phyloP scores from a whole-genome alignment of 1,140 invertebrate genomes.

The Cotesia typhae region DNA sequence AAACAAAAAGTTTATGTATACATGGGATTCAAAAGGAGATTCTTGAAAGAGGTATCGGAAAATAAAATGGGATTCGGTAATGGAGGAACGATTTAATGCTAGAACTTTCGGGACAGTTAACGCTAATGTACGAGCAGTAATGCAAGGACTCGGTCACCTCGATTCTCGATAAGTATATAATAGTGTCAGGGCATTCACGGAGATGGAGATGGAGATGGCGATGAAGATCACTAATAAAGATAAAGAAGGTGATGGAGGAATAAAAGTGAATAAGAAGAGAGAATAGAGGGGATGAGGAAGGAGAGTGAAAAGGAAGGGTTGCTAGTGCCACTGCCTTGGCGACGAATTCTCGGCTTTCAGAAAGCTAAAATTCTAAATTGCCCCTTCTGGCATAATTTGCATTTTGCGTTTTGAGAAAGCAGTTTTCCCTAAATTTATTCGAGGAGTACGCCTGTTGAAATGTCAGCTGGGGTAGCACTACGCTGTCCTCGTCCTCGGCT shows the following conservation, averaged over 20 bases:
- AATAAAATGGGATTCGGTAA: constrained; percentile 5
- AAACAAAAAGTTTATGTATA: constrained; percentile 12
- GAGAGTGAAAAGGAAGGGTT: constrained; percentile 15
- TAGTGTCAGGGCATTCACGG: too few relatives aligned
- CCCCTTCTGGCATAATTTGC: constrained; percentile 49
- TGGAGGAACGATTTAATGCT: constrained; percentile 42
- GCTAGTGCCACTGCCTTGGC: background rate
- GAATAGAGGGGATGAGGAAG: background rate
- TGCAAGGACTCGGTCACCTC: constrained; percentile 15
- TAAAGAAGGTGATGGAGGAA: constrained; percentile 1
- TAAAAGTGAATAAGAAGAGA: background rate
- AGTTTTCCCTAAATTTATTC: constrained; percentile 53
- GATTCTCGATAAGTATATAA: background rate
- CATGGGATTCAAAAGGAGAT: background rate
- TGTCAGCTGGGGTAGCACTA: background rate
- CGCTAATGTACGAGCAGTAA: constrained; percentile 35
- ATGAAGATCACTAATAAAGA: background rate
- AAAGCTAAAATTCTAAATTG: constrained; percentile 58
- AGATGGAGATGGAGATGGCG: background rate
- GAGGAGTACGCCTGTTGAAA: constrained; percentile 23
- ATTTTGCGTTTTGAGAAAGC: constrained; percentile 49
- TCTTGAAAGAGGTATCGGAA: constrained; percentile 2
- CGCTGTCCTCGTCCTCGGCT: background rate
- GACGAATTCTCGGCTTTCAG: constrained; percentile 43
- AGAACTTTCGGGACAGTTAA: constrained; percentile 44